Conservation (phyloP, 2,888 invertebrate species). For the Eupelmus urozonus region DNA sequence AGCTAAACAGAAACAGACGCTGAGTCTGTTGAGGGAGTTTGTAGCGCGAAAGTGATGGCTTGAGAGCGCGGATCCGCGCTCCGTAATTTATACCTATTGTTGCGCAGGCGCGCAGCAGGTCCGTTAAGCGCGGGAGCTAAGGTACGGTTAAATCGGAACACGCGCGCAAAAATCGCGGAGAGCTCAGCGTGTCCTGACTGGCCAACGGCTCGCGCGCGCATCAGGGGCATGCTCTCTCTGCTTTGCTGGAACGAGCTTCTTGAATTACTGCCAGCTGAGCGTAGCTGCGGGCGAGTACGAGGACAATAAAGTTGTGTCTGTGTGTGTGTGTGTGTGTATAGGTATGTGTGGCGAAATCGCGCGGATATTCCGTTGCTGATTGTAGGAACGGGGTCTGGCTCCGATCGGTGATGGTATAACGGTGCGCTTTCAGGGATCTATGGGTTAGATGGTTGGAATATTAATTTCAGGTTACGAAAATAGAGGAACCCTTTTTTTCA, state of each 20-base stretch:
- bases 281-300: not conserved
- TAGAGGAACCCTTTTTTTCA: too few relatives aligned
- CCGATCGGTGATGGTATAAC: not conserved
- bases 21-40: too few relatives aligned
- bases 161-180: not conserved
- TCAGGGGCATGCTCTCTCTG: not conserved
- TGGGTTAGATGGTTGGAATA: too few relatives aligned
- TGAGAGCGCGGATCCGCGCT: too few relatives aligned
- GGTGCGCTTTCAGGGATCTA: not conserved
- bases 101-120: not conserved
- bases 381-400: not conserved
- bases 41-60: too few relatives aligned
- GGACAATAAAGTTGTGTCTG: not conserved
- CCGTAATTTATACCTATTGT: too few relatives aligned
- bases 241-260: slow-evolving; percentile 5
- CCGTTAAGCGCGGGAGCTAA: slow-evolving; percentile 16
- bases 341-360: too few relatives aligned
- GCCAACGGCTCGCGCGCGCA: too few relatives aligned
- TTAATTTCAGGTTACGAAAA: too few relatives aligned
- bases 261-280: slow-evolving; percentile 3
- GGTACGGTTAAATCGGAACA: not conserved
- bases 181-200: slow-evolving; percentile 14
- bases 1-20: too few relatives aligned
- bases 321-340: too few relatives aligned
- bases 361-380: not conserved